A percentile compares a stretch with the other conserved stretches of the same genome.
Conservation (phyloP, 2,113 vertebrate species). For the Heterocephalus glaber region DNA sequence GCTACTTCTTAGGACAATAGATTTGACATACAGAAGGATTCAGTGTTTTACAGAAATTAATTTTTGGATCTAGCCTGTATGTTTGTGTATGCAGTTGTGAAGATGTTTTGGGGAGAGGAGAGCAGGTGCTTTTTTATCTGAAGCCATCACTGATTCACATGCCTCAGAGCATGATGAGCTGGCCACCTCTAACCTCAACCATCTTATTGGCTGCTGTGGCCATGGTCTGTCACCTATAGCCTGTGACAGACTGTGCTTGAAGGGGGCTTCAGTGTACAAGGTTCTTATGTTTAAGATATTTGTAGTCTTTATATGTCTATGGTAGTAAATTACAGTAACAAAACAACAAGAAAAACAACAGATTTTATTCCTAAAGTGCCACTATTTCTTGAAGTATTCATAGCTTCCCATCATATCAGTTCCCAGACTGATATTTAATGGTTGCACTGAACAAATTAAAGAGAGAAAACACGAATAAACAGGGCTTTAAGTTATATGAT, state of each 20-base stretch:
- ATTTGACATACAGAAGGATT: not conserved
- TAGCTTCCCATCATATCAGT: not conserved
- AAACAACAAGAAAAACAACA: not conserved
- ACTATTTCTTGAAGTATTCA: not conserved
- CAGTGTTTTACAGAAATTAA: not conserved
- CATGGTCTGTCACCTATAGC: not conserved
- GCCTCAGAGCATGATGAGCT: not conserved
- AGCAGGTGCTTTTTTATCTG: not conserved
- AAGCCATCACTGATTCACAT: not conserved
- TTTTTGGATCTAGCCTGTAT: not conserved
- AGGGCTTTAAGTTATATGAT: conserved; percentile 34
- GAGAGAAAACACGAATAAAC: conserved; percentile 39
- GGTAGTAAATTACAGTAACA: not conserved
- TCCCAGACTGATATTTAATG: not conserved
- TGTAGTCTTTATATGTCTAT: not conserved
- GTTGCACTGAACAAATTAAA: conserved; percentile 2
- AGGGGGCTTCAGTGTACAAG: not conserved
- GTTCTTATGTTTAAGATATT: not conserved
- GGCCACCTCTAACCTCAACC: too few species aligned
- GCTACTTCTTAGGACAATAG: not conserved
- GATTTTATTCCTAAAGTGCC: not conserved
- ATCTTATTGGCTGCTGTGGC: not conserved
- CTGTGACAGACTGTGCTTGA: not conserved
- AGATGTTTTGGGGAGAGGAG: not conserved
- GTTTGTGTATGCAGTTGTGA: not conserved